Percentiles rank a stretch among this genome's conserved stretches.
Evolutionary conservation across 2,113 vertebrate genomes (phyloP).

Genomic region (Excalfactoria chinensis): DNA sequence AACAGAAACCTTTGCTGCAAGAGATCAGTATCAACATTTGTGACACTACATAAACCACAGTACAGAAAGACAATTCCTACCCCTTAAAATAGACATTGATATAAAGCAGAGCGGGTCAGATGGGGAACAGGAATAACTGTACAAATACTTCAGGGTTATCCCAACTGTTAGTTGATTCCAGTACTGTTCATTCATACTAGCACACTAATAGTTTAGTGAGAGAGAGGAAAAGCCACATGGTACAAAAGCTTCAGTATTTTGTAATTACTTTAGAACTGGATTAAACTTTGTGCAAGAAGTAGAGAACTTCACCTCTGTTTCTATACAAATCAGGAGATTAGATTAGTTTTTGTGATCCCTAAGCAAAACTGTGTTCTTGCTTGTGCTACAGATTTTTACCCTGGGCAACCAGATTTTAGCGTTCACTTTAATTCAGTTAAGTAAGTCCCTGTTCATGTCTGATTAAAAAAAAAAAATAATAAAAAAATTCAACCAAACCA

Average conservation of each 20-base stretch:
- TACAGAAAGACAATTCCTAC: slow-evolving; percentile 24
- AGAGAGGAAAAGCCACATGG: background rate
- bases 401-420: background rate
- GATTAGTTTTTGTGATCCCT: background rate
- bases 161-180: background rate
- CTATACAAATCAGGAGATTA: background rate
- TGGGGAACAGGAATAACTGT: slow-evolving; percentile 39
- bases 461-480: no score
- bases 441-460: background rate
- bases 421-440: background rate
- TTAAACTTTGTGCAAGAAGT: background rate
- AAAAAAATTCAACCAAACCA: no score
- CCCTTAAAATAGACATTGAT: slow-evolving; percentile 21
- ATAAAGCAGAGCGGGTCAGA: slow-evolving; percentile 61
- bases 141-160: background rate
- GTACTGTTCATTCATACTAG: background rate
- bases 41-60: slow-evolving; percentile 60
- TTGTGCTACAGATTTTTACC: background rate
- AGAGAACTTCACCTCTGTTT: background rate
- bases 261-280: background rate
- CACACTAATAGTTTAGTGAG: background rate
- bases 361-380: background rate
- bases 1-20: slow-evolving; percentile 27
- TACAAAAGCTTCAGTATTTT: background rate
- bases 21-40: slow-evolving; percentile 32